A percentile compares a stretch with the other conserved stretches of the same genome.
These are phyloP conservation scores for Leptinotarsa lineolata DNA, from an alignment of 1,140 invertebrate genomes.

Conservation along the genomic window DNA sequence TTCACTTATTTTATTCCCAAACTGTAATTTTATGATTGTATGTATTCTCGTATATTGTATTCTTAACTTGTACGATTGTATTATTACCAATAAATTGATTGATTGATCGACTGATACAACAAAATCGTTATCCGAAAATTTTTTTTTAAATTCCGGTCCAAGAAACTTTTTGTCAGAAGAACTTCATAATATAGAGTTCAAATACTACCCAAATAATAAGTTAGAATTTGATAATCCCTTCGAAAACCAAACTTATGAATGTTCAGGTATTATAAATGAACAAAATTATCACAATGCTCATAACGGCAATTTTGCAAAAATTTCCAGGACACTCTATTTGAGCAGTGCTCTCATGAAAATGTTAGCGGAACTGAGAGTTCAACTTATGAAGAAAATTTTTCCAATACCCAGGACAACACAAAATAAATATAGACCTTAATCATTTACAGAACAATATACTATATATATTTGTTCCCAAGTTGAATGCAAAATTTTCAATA, in stretches of 20 bases:
- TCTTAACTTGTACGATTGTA: too few relatives aligned
- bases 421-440: too few relatives aligned
- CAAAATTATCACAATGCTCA: background rate
- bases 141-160: background rate
- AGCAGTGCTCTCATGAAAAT: background rate
- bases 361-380: background rate
- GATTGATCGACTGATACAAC: too few relatives aligned
- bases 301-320: background rate
- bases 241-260: background rate
- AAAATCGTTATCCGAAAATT: background rate
- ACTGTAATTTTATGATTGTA: too few relatives aligned
- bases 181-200: background rate
- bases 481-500: background rate
- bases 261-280: background rate
- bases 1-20: too few relatives aligned
- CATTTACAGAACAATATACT: background rate
- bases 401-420: background rate
- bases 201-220: background rate
- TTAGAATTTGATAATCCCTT: constrained; percentile 1
- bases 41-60: too few relatives aligned
- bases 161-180: background rate
- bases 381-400: background rate
- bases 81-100: too few relatives aligned
- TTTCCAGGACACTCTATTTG: background rate
- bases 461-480: background rate